phyloP scores from a whole-genome alignment of 2,888 invertebrate species.

The Eilema griseolum region DNA sequence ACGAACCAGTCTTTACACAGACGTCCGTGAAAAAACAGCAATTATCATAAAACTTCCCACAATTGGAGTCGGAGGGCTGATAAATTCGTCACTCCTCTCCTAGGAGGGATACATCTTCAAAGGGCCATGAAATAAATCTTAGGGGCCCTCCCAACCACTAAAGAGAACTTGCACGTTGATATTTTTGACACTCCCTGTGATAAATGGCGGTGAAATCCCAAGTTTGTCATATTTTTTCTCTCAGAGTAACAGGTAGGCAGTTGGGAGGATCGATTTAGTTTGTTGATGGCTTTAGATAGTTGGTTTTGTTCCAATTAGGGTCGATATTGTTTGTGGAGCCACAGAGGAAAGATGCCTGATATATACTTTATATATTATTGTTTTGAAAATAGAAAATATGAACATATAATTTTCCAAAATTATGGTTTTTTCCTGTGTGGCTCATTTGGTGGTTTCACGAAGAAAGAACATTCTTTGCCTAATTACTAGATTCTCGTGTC shows the following conservation, averaged over 20 bases:
- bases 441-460: too few relatives aligned
- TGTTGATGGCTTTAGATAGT: slow-evolving; percentile 26
- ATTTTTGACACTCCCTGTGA: slow-evolving; percentile 56
- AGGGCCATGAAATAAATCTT: slow-evolving; percentile 51
- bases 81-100: slow-evolving; percentile 54
- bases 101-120: slow-evolving; percentile 42
- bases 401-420: too few relatives aligned
- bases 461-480: too few relatives aligned
- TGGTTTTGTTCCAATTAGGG: slow-evolving; percentile 16
- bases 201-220: slow-evolving; percentile 47
- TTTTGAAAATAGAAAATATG: not conserved
- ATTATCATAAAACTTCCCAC: slow-evolving; percentile 37
- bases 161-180: slow-evolving; percentile 54
- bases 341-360: not conserved
- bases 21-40: slow-evolving; percentile 21
- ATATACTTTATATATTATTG: not conserved
- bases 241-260: slow-evolving; percentile 53
- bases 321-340: not conserved
- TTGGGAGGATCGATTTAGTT: slow-evolving; percentile 31
- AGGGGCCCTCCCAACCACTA: slow-evolving; percentile 50
- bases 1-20: slow-evolving; percentile 3
- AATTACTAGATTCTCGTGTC: too few relatives aligned
- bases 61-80: slow-evolving; percentile 47
- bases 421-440: too few relatives aligned
- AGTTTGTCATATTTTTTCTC: slow-evolving; percentile 52